Evolutionary conservation across 1,140 invertebrate species (phyloP).

Genomic region (Pristionchus pacificus): DNA sequence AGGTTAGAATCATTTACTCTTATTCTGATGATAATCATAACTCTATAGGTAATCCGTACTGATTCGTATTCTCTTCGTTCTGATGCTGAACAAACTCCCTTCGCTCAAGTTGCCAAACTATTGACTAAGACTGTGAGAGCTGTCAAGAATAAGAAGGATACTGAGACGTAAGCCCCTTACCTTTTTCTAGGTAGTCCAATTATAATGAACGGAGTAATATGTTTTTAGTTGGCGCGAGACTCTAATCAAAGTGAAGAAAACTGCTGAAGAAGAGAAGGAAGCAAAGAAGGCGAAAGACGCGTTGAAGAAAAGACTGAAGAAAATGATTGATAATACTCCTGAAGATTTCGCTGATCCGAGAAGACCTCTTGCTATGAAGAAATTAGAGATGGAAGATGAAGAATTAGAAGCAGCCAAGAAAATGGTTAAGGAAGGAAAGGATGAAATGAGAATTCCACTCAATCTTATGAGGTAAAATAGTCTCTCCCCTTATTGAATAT

Average conservation of each 20-base stretch:
- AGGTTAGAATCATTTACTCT: not conserved
- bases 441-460: conserved; percentile 30
- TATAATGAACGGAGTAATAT: not conserved
- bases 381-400: conserved; percentile 27
- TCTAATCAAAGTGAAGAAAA: conserved; percentile 21
- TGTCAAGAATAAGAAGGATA: conserved; percentile 34
- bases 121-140: conserved; percentile 24
- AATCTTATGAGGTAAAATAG: conserved; percentile 37
- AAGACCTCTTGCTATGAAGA: conserved; percentile 25
- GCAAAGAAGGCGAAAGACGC: conserved; percentile 28
- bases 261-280: conserved; percentile 26
- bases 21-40: not conserved
- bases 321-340: conserved; percentile 35
- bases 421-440: conserved; percentile 23
- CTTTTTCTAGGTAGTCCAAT: too few relatives aligned
- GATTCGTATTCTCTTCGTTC: conserved; percentile 15
- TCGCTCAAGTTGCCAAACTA: conserved; percentile 24
- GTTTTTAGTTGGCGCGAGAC: conserved; percentile 26
- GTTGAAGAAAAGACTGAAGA: conserved; percentile 30
- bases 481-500: not conserved
- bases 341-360: conserved; percentile 26
- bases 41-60: conserved; percentile 15
- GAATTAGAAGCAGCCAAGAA: conserved; percentile 20
- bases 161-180: conserved; percentile 15
- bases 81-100: conserved; percentile 9